Evolutionary conservation across 2,113 vertebrate species (phyloP), one percentile per base, ranked within the genome.

Genomic region (Clinocottus analis): DNA sequence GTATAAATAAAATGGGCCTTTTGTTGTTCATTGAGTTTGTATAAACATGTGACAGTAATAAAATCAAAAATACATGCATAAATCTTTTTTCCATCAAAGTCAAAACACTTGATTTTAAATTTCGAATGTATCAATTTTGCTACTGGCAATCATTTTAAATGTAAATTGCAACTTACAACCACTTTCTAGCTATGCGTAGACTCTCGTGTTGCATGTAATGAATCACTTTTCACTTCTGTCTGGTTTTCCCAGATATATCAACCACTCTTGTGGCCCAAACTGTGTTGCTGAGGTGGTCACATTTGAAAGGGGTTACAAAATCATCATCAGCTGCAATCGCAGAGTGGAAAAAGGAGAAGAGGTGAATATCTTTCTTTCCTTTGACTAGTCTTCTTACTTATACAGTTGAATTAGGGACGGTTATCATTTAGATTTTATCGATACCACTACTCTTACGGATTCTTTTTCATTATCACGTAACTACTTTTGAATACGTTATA

Each of bases 201-300:
- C 33, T 13, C 4, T 62, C 10, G 23, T 83, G 66, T 23, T 45
- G 49, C 12, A 2, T 69, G 25, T 73, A 58, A 21, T 12, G 12
- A 23, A 6, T 43, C n/a, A n/a, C n/a, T 60, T 23, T 55, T 72
- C 0, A 39, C 39, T 60, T 45, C 41, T 63, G 4, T 27, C 23
- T 56, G 27, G 0, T 49, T 76, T 45, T 59, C 80, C 0, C 33
- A 99, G 98, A 82, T 99, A 99, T 47, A 97, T 99, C 91, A 99
- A 99, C 94, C 98, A 99, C 86, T 99, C 98, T 1, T 99, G 98
- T 87, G 96, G 95, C 0, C 97, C 98, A 0, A 99, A 99, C 89
- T 99, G 98, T 31, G 97, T 99, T 87, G 98, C 98, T 27, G 98
- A 99, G 87, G 97, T 98, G 89, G 98, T 99, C 51, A 99, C 97